Conservation (phyloP, 2,888 invertebrate genomes). For the Dasypolia templi region DNA sequence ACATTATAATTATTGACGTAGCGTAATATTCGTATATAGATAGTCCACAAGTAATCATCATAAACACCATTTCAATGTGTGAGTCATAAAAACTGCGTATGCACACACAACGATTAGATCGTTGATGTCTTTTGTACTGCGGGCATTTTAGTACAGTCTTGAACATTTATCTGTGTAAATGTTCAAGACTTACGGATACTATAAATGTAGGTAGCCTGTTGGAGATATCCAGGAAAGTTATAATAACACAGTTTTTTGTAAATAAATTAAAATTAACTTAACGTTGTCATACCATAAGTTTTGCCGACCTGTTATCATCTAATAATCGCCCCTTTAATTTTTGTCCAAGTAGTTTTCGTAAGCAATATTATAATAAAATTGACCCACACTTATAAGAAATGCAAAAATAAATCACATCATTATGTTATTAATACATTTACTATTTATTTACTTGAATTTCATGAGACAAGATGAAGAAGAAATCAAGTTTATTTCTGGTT, state of each 20-base stretch:
- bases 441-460: neutral
- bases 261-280: constrained; percentile 1
- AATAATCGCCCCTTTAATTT: constrained; percentile 32
- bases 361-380: constrained; percentile 9
- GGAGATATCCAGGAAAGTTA: neutral
- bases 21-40: neutral
- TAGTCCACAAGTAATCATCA: neutral
- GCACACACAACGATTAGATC: constrained; percentile 57
- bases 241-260: neutral
- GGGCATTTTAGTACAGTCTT: constrained; percentile 2
- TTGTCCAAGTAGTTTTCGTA: constrained; percentile 13
- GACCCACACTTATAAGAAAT: neutral
- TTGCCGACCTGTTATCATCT: constrained; percentile 16
- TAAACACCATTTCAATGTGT: constrained; percentile 21
- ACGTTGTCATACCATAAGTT: constrained; percentile 14
- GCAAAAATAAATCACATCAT: constrained; percentile 6
- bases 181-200: neutral
- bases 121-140: constrained; percentile 86
- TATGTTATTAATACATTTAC: neutral
- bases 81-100: constrained; percentile 36
- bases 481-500: constrained; percentile 8
- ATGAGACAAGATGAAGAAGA: neutral
- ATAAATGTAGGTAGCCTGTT: neutral
- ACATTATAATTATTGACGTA: neutral
- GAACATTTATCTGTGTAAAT: too few species aligned